Percentiles rank a stretch among this genome's conserved stretches.
Evolutionary conservation across 2,113 vertebrate genomes (phyloP).

Genomic region (Catagonus wagneri): DNA sequence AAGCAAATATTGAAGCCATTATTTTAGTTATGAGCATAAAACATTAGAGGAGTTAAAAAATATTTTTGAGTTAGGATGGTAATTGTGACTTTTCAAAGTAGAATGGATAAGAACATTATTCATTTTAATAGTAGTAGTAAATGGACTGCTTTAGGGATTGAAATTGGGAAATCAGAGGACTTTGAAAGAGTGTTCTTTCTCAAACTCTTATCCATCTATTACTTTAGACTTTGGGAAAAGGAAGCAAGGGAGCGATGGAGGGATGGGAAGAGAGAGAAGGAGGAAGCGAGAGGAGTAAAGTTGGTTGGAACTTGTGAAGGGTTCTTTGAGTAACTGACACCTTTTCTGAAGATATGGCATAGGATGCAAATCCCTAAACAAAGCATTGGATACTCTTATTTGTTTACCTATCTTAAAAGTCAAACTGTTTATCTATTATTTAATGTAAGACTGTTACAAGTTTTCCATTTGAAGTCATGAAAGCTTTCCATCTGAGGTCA

Average conservation of each 20-base stretch:
- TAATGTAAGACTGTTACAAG: neutral
- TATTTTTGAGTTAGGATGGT: conserved; percentile 46
- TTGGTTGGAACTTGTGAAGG: neutral
- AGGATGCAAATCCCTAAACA: neutral
- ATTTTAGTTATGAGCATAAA: conserved; percentile 71
- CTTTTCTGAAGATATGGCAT: neutral
- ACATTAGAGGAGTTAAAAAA: conserved; percentile 53
- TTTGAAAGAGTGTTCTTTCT: conserved; percentile 34
- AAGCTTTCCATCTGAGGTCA: conserved; percentile 35
- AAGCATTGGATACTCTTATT: neutral
- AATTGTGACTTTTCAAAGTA: conserved; percentile 65
- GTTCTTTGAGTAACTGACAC: neutral
- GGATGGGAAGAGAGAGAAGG: neutral
- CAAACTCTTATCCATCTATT: neutral
- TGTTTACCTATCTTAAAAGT: neutral
- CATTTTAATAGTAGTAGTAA: conserved; percentile 66
- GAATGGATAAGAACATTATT: conserved; percentile 45
- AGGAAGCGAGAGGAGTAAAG: neutral
- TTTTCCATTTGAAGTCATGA: neutral
- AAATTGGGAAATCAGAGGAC: neutral
- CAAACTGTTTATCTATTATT: neutral
- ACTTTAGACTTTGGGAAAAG: conserved; percentile 2
- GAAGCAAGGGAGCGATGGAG: neutral
- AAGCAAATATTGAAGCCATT: conserved; percentile 74
- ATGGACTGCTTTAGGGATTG: conserved; percentile 57